phyloP scores from a whole-genome alignment of 2,113 vertebrate genomes.

The Scopus umbretta region DNA sequence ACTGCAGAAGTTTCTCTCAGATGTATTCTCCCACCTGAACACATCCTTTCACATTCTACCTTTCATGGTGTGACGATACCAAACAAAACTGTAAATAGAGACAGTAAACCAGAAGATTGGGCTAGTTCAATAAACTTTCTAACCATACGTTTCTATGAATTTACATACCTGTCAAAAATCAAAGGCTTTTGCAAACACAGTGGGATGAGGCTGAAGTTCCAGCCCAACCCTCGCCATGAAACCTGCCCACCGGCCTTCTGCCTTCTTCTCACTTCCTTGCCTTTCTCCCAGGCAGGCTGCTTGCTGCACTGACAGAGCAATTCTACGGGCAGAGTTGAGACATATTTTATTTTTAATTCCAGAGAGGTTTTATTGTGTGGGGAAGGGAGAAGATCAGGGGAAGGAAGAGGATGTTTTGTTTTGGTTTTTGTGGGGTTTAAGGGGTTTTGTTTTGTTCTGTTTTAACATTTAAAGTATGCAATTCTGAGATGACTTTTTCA shows the following conservation, averaged over 20 bases:
- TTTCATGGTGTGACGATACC: neutral
- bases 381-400: neutral
- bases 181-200: neutral
- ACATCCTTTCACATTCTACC: neutral
- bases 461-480: neutral
- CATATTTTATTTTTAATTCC: neutral
- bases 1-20: neutral
- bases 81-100: neutral
- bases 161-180: neutral
- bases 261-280: rapidly evolving
- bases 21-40: neutral
- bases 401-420: neutral
- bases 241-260: neutral
- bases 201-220: neutral
- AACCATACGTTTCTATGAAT: neutral
- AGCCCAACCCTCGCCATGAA: neutral
- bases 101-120: neutral
- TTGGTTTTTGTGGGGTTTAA: neutral
- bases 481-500: neutral
- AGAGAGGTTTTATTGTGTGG: neutral
- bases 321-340: neutral
- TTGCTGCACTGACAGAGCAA: neutral
- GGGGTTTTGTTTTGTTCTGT: neutral
- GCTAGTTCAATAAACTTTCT: neutral
- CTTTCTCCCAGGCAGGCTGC: neutral